Evolutionary conservation across 2,888 invertebrate genomes (phyloP).

Genomic region (Noctua comes): DNA sequence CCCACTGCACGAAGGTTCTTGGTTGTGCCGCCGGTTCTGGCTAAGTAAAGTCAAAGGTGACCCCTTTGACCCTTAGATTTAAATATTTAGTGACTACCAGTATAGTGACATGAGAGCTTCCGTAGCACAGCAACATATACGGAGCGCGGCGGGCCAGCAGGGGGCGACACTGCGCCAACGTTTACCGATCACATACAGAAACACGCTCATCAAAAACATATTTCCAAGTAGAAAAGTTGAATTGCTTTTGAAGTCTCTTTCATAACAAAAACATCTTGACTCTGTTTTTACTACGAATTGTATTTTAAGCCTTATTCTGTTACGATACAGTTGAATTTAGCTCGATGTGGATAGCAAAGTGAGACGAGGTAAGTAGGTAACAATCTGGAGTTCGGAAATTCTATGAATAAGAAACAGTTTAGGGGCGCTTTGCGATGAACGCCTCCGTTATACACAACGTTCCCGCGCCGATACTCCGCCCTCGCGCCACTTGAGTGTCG

Average conservation of each 20-base stretch:
- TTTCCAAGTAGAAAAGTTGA: slow-evolving; percentile 74
- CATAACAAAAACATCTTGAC: slow-evolving; percentile 50
- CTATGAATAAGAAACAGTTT: slow-evolving; percentile 76
- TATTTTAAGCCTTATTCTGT: slow-evolving; percentile 39
- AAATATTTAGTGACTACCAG: slow-evolving; percentile 18
- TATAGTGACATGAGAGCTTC: not conserved
- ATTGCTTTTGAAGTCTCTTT: slow-evolving; percentile 70
- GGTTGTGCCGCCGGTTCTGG: not conserved
- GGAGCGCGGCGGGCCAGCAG: not conserved
- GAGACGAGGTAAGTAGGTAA: slow-evolving; percentile 58
- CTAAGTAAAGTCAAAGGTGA: slow-evolving; percentile 5
- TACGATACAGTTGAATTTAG: slow-evolving; percentile 24
- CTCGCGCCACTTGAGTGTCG: not conserved
- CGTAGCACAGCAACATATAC: not conserved
- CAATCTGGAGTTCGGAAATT: slow-evolving; percentile 69
- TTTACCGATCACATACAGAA: slow-evolving; percentile 67
- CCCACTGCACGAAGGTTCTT: not conserved
- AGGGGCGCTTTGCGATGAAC: slow-evolving; percentile 48
- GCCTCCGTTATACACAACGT: slow-evolving; percentile 31
- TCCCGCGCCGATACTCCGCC: not conserved
- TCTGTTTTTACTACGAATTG: slow-evolving; percentile 10
- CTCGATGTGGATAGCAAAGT: not conserved
- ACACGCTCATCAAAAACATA: slow-evolving; percentile 70
- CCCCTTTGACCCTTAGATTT: not conserved
- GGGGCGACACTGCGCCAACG: slow-evolving; percentile 38